Conservation (phyloP, 2,113 vertebrate genomes). For the Gracilinanus agilis region DNA sequence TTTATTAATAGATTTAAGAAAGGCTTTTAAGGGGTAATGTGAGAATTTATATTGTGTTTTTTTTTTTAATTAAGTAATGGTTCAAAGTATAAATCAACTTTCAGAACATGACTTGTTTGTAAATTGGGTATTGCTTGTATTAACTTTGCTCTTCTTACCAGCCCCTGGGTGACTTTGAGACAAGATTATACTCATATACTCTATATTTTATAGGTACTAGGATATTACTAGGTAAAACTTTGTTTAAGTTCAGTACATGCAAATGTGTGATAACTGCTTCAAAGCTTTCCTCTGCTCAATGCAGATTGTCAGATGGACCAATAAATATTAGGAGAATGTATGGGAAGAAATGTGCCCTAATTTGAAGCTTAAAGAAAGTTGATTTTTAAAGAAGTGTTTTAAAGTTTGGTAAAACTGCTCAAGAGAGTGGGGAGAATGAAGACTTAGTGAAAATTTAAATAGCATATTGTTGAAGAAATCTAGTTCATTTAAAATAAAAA, state of each 20-base stretch:
- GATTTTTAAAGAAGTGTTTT: background rate
- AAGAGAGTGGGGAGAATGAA: too few relatives aligned
- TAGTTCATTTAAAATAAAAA: too few relatives aligned
- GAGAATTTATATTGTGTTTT: background rate
- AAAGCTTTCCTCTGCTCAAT: background rate
- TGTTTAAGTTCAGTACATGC: background rate
- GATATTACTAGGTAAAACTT: background rate
- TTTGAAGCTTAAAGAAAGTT: background rate
- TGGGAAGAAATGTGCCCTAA: background rate
- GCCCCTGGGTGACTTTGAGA: background rate
- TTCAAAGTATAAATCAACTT: background rate
- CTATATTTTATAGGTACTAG: too few relatives aligned
- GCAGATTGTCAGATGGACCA: background rate
- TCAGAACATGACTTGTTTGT: background rate
- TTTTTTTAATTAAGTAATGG: background rate
- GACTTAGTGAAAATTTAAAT: too few relatives aligned
- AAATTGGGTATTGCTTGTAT: background rate
- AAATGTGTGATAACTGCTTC: background rate
- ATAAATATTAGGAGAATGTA: background rate
- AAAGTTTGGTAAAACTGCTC: too few relatives aligned
- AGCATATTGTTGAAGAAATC: too few relatives aligned
- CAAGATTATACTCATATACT: background rate
- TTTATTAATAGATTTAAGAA: background rate
- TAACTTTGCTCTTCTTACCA: background rate
- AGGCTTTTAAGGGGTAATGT: background rate